Conservation (phyloP, 2,113 vertebrate species). For the Charina bottae region DNA sequence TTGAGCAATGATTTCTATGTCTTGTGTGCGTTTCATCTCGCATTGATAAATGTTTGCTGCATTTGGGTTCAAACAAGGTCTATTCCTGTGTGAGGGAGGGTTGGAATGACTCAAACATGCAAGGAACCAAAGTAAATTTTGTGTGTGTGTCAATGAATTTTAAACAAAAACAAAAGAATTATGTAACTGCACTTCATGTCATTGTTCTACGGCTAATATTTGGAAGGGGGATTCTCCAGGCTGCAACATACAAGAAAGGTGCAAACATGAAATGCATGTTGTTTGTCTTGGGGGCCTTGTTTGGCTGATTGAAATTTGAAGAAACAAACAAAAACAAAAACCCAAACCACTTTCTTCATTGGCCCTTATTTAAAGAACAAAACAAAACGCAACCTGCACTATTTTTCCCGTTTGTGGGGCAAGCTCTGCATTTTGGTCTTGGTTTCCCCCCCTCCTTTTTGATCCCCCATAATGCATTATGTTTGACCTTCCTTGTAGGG, state of each 20-base stretch:
- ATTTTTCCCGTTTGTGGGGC: constrained; percentile 80
- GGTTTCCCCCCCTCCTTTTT: constrained; percentile 84
- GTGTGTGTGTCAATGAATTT: constrained; percentile 53
- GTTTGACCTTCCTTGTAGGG: constrained; percentile 99
- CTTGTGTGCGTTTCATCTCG: constrained; percentile 64
- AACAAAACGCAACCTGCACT: constrained; percentile 76
- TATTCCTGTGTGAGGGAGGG: constrained; percentile 29
- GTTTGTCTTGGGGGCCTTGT: constrained; percentile 90
- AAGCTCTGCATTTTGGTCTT: constrained; percentile 84
- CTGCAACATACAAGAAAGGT: constrained; percentile 99
- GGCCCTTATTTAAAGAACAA: constrained; percentile 76
- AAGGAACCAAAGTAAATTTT: background rate
- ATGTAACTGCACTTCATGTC: constrained; percentile 74
- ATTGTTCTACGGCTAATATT: constrained; percentile 73
- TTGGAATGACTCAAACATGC: background rate
- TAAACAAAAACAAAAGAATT: constrained; percentile 24
- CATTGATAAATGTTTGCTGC: constrained; percentile 79
- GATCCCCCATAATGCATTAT: constrained; percentile 99
- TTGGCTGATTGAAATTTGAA: constrained; percentile 78
- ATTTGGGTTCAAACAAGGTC: constrained; percentile 73
- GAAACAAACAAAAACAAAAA: constrained; percentile 57
- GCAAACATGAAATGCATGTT: constrained; percentile 99
- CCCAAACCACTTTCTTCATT: constrained; percentile 73
- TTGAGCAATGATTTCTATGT: constrained; percentile 64
- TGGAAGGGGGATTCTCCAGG: constrained; percentile 86